A percentile compares a stretch with the other conserved stretches of the same genome.
Evolutionary conservation across 2,113 vertebrate species (phyloP).

Genomic region (Lepisosteus oculatus): DNA sequence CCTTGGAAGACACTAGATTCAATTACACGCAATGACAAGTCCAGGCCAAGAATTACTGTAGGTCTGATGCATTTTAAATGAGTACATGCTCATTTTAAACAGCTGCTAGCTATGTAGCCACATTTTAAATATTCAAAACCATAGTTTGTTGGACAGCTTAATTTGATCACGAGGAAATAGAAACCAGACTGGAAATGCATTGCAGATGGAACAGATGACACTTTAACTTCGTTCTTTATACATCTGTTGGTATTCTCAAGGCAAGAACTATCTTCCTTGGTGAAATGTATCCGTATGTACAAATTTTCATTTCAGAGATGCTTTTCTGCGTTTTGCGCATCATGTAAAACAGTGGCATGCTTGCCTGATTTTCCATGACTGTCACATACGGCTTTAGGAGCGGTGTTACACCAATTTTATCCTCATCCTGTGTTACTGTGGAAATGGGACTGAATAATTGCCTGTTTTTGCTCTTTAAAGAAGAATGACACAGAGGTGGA

Average conservation of each 20-base stretch:
- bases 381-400: too few species aligned
- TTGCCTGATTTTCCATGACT: too few species aligned
- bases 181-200: neutral
- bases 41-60: neutral
- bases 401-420: too few species aligned
- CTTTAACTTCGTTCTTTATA: neutral
- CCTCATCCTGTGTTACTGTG: too few species aligned
- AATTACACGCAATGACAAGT: neutral
- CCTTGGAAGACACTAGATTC: neutral
- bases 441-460: too few species aligned
- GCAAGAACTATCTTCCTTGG: too few species aligned
- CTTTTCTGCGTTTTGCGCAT: too few species aligned
- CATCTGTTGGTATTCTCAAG: neutral
- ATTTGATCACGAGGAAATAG: neutral
- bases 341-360: too few species aligned
- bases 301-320: too few species aligned
- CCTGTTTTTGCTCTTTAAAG: too few species aligned
- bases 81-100: neutral
- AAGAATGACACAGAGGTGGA: too few species aligned
- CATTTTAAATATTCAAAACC: neutral
- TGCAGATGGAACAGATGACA: neutral
- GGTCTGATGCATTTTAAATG: neutral
- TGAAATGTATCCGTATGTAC: too few species aligned
- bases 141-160: neutral
- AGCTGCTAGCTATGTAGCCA: neutral